Percentiles rank a stretch among this genome's conserved stretches.
These are phyloP conservation scores for Cynopterus brachyotis DNA, from an alignment of 2,113 vertebrate species.

Conservation along the genomic window DNA sequence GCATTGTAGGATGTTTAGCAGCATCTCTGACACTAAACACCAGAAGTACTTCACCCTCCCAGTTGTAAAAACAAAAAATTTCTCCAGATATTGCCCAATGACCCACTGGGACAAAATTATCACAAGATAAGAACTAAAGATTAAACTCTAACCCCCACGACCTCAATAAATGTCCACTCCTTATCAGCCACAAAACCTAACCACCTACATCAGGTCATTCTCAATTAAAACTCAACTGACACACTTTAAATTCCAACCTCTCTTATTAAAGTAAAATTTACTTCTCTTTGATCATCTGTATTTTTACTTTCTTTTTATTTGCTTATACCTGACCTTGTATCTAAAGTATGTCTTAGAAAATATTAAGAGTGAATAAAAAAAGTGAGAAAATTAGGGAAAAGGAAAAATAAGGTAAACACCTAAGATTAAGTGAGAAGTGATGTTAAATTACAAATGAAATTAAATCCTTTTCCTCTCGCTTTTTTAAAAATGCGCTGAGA, in stretches of 20 bases:
- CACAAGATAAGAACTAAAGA: not conserved
- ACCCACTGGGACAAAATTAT: not conserved
- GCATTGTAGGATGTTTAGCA: not conserved
- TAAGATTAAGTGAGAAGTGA: not conserved
- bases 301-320: slow-evolving; percentile 19
- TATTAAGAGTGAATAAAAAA: not conserved
- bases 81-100: not conserved
- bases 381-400: not conserved
- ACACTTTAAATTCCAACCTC: not conserved
- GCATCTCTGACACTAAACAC: not conserved
- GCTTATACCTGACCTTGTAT: not conserved
- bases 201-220: not conserved
- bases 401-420: not conserved
- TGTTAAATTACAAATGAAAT: not conserved
- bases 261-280: not conserved
- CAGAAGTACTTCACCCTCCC: fast-evolving
- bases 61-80: not conserved
- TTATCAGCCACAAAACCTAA: not conserved
- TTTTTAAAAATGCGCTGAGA: not conserved
- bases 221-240: not conserved
- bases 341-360: not conserved
- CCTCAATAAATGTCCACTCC: not conserved
- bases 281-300: not conserved
- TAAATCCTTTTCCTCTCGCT: not conserved
- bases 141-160: not conserved